Percentiles rank a stretch among this genome's conserved stretches.
These are phyloP conservation scores for Cynoglossus semilaevis DNA, from an alignment of 2,113 vertebrate species.

Conservation along the genomic window DNA sequence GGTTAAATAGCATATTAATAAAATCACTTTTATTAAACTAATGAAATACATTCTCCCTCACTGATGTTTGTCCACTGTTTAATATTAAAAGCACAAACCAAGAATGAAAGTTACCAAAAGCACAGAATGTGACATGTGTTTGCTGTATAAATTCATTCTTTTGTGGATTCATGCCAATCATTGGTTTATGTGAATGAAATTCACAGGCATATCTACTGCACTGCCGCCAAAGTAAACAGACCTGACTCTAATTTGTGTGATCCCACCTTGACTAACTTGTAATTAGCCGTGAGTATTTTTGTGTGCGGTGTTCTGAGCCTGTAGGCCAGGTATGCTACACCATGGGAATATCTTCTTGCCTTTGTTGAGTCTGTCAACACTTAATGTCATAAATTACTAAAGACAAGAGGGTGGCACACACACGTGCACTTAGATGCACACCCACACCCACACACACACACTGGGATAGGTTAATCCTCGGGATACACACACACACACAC, in stretches of 20 bases:
- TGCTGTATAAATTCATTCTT: no score
- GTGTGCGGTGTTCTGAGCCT: slow-evolving; percentile 29
- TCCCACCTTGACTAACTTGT: slow-evolving; percentile 29
- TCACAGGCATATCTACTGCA: no score
- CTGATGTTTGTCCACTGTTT: background rate
- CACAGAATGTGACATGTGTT: no score
- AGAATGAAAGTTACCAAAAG: no score
- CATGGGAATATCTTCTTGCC: slow-evolving; percentile 55
- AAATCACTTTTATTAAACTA: no score
- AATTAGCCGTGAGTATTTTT: slow-evolving; percentile 31
- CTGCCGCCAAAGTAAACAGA: slow-evolving; percentile 18
- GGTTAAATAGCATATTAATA: no score
- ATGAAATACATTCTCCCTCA: no score
- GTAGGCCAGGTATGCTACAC: slow-evolving; percentile 56
- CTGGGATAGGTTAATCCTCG: slow-evolving; percentile 14
- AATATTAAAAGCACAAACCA: background rate
- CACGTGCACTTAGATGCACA: slow-evolving; percentile 1
- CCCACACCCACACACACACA: slow-evolving; percentile 5
- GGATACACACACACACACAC: slow-evolving; percentile 30
- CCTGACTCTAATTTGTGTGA: slow-evolving; percentile 34
- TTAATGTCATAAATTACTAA: slow-evolving; percentile 65
- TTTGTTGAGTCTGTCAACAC: slow-evolving; percentile 64
- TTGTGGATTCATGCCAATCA: no score
- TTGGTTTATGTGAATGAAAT: no score
- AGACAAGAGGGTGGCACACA: slow-evolving; percentile 27